These are phyloP conservation scores for Blastomussa wellsi DNA, from an alignment of 92 coral and sea anemone genomes.

Conservation along the genomic window DNA sequence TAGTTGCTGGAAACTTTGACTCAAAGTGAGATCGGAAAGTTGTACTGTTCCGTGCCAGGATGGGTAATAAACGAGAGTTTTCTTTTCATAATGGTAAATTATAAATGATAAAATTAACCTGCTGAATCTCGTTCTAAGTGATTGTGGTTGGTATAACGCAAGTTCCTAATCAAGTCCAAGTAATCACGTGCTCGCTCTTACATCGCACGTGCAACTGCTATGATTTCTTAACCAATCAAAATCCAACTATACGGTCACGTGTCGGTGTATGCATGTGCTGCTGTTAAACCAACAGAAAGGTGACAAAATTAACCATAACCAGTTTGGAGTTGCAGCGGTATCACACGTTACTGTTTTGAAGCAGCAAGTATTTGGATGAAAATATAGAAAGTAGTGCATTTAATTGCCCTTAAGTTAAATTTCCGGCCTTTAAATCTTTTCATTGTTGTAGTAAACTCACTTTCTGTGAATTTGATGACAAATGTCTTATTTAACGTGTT, in stretches of 20 bases:
- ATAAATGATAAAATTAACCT: not conserved
- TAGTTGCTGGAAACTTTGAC: too few species aligned
- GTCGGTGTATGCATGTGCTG: too few species aligned
- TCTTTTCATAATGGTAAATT: not conserved
- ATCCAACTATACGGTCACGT: too few species aligned
- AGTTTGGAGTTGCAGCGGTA: not conserved
- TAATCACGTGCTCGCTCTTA: not conserved
- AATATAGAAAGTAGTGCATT: too few species aligned
- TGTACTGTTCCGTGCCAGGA: slow-evolving; percentile 43
- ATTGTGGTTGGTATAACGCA: not conserved
- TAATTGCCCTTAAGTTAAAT: not conserved
- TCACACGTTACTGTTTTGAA: not conserved
- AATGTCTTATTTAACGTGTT: not conserved
- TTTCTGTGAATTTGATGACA: not conserved
- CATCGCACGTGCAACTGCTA: too few species aligned
- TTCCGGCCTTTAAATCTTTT: not conserved
- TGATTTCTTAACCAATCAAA: too few species aligned
- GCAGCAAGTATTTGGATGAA: not conserved
- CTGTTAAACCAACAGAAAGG: not conserved
- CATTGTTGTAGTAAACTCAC: not conserved
- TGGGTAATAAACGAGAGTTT: slow-evolving; percentile 1
- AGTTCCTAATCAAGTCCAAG: not conserved
- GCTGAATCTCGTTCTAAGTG: not conserved
- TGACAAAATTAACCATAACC: not conserved
- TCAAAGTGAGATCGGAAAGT: not conserved